These are phyloP conservation scores for Spheniscus mendiculus DNA, from an alignment of 2,113 vertebrate genomes.

Conservation along the genomic window DNA sequence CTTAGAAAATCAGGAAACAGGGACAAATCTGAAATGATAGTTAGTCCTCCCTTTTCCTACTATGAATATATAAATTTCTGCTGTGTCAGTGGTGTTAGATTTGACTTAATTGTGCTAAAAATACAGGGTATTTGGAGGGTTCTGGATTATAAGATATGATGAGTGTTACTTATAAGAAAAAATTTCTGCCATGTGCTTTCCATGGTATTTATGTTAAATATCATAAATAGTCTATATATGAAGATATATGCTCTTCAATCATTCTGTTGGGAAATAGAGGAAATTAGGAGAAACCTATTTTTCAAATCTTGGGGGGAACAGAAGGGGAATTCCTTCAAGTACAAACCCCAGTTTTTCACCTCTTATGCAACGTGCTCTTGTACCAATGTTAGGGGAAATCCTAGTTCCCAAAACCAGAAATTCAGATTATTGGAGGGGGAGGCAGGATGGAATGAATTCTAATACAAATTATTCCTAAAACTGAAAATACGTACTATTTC, in stretches of 20 bases:
- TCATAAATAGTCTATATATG: background rate
- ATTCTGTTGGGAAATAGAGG: background rate
- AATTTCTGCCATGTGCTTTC: background rate
- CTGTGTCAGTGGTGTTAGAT: background rate
- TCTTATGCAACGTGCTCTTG: background rate
- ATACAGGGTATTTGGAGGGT: background rate
- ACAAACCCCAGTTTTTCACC: slow-evolving; percentile 29
- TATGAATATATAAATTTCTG: background rate
- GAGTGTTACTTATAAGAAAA: background rate
- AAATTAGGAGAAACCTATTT: background rate
- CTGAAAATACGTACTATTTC: background rate
- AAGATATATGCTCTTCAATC: slow-evolving; percentile 5
- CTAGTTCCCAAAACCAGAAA: background rate
- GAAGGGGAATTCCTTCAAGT: background rate
- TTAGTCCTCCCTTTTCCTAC: background rate
- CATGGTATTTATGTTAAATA: background rate
- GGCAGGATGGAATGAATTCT: background rate
- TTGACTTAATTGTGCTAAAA: background rate
- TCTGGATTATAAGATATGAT: background rate
- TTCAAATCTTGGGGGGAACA: slow-evolving; percentile 24
- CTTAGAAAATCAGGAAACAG: background rate
- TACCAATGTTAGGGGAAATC: slow-evolving; percentile 3
- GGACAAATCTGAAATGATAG: background rate
- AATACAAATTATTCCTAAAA: background rate
- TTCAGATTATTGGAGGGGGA: background rate